Conservation (phyloP, 2,113 vertebrate species). For the Phrynocephalus versicolor region DNA sequence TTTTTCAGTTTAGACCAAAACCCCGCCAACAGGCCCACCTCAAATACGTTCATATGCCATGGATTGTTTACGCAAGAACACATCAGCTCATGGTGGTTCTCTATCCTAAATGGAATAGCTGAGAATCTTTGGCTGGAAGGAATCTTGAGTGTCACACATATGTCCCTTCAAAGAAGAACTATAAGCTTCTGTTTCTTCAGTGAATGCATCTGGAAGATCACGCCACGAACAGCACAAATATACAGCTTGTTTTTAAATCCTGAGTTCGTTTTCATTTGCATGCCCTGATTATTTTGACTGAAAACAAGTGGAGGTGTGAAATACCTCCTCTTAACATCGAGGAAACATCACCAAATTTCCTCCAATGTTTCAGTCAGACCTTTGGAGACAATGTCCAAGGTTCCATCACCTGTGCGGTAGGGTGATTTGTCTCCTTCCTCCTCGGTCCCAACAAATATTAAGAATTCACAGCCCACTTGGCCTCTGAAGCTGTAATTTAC, state of each 20-base stretch:
- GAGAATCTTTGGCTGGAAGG: background rate
- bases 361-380: background rate
- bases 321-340: background rate
- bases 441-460: background rate
- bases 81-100: background rate
- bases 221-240: background rate
- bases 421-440: background rate
- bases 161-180: background rate
- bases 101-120: background rate
- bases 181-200: background rate
- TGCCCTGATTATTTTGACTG: constrained; percentile 25
- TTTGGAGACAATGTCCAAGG: background rate
- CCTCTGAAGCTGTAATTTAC: constrained; percentile 9
- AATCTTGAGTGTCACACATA: too few species aligned
- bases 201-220: background rate
- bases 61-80: background rate
- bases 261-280: background rate
- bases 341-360: constrained; percentile 1
- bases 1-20: background rate
- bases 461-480: background rate
- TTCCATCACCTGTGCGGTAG: background rate
- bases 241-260: background rate
- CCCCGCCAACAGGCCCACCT: background rate
- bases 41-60: background rate
- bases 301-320: constrained; percentile 17